Evolutionary conservation across 2,888 invertebrate genomes (phyloP).

Genomic region (Andrena camellia): DNA sequence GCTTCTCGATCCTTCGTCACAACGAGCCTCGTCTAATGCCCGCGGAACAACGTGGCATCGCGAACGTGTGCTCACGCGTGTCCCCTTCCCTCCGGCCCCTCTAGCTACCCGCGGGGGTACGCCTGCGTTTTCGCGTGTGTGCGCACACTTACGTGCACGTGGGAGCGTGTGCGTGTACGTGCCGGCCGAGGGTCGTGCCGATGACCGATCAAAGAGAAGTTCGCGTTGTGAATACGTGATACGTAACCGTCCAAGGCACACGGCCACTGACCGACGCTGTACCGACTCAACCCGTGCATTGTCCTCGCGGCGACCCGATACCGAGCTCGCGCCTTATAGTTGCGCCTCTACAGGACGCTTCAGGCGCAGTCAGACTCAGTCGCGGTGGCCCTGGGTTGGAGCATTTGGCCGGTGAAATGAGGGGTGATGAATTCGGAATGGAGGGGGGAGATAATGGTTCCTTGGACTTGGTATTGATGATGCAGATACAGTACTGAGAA

Average conservation of each 20-base stretch:
- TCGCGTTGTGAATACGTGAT: slow-evolving; percentile 83
- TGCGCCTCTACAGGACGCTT: neutral
- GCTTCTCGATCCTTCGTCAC: slow-evolving; percentile 59
- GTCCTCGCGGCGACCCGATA: slow-evolving; percentile 65
- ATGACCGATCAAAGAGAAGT: slow-evolving; percentile 83
- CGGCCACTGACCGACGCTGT: slow-evolving; percentile 81
- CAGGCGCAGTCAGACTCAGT: neutral
- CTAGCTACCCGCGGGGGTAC: slow-evolving; percentile 18
- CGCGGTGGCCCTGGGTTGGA: too few relatives aligned
- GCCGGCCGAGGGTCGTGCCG: slow-evolving; percentile 81
- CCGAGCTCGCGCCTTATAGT: slow-evolving; percentile 44
- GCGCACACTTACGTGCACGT: slow-evolving; percentile 10
- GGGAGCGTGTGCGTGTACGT: slow-evolving; percentile 12
- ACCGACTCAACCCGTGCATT: slow-evolving; percentile 75
- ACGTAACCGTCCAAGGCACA: slow-evolving; percentile 81
- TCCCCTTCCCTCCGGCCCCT: slow-evolving; percentile 15
- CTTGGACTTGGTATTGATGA: too few relatives aligned
- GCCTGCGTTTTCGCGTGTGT: slow-evolving; percentile 4
- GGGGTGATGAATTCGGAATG: too few relatives aligned
- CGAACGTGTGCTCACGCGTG: slow-evolving; percentile 51
- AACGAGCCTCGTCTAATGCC: slow-evolving; percentile 69
- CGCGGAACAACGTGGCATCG: slow-evolving; percentile 54
- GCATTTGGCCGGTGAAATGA: too few relatives aligned
- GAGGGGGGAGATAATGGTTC: too few relatives aligned
- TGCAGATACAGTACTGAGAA: too few relatives aligned